These are phyloP conservation scores for Cladopsammia gracilis DNA, from an alignment of 64 coral and sea anemone genomes.

Conservation along the genomic window DNA sequence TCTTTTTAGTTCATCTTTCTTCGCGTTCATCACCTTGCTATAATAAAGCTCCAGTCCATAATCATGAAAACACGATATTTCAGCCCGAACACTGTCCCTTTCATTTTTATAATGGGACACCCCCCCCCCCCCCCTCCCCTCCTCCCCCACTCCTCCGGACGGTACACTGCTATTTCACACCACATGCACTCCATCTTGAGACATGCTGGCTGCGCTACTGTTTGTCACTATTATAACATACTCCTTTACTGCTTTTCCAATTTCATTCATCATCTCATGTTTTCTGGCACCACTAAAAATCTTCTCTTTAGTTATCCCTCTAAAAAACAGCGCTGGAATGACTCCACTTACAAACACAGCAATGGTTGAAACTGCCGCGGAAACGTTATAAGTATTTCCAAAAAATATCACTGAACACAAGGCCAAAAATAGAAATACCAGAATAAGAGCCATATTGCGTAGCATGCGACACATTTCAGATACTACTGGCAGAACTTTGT, in stretches of 20 bases:
- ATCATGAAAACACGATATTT: too few relatives aligned
- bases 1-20: too few relatives aligned
- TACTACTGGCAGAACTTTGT: background rate
- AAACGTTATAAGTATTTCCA: background rate
- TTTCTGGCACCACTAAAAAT: background rate
- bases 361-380: background rate
- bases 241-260: background rate
- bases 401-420: background rate
- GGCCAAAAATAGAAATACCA: background rate
- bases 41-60: too few relatives aligned
- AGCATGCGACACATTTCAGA: background rate
- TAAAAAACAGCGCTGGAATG: background rate
- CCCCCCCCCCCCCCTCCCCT: too few relatives aligned
- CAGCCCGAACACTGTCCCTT: too few relatives aligned
- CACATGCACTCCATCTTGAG: background rate
- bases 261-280: background rate
- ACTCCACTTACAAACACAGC: background rate
- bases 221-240: too few relatives aligned
- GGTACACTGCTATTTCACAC: too few relatives aligned
- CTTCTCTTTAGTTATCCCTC: background rate
- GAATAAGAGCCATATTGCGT: background rate
- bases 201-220: background rate
- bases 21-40: too few relatives aligned
- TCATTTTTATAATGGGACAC: too few relatives aligned
- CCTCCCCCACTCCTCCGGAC: too few relatives aligned